Base-by-base conservation (phyloP, 2,888 invertebrate species). In the Pseudococcus longispinus region DNA sequence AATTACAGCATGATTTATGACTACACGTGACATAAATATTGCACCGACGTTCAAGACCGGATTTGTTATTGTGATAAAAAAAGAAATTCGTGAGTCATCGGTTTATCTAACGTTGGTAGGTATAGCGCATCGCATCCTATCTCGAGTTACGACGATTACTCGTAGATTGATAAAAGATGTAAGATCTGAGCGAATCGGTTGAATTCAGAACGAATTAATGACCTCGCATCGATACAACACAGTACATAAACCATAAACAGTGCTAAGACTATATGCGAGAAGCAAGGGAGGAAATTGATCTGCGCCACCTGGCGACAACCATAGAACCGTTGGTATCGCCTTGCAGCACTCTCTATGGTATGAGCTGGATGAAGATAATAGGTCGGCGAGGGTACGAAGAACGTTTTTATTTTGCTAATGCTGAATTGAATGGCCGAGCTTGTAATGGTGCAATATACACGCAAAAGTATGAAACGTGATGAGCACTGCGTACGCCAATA, bases 261-360 rank as follows among this genome's bases (percentile, higher is more conserved):
- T 46, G 13, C 13, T 15, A 13, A 15, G 15, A 46, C 44, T 11
- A 46, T 46, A 46, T 3, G 13, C 44, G 44, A n/a, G n/a, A 13
- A 15, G 44, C 44, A 46, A 46, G 44, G 44, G 44, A 46, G 44
- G 44, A 46, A 80, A 80, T 80, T 42, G 42, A 80, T 80, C 77
- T 80, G 77, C 77, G 77, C 77, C 77, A 80, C 77, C 77, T 80
- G 77, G 77, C 77, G 77, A 42, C 77, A 42, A 42, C 42, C 26
- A 42, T 42, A 80, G 20, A 80, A 80, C 11, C 77, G 20, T 80
- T 80, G 6, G 42, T 20, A 80, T 80, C 42, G 77, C n/a, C n/a
- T 80, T 15, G 42, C 77, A 80, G 77, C 77, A 80, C 77, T 80
- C 26, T 80, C 77, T 80, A 80, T 80, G 23, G 77, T 9, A 42